Evolutionary conservation across 2,888 invertebrate species (phyloP).

Genomic region (Leucophora obtusa): DNA sequence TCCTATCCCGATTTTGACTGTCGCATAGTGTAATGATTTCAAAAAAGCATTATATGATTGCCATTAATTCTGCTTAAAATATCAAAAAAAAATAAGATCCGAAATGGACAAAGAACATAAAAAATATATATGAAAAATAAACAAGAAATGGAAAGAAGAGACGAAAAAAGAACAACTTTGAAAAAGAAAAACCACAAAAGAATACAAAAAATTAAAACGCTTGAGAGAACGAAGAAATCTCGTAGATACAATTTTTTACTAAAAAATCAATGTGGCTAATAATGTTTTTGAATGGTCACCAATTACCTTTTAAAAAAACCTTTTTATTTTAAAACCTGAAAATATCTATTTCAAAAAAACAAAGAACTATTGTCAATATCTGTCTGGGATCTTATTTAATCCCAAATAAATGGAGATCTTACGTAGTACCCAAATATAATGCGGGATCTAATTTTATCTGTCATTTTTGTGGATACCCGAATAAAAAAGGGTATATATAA

Average conservation of each 20-base stretch:
- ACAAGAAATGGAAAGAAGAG: conserved; percentile 67
- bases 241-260: conserved; percentile 56
- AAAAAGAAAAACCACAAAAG: conserved; percentile 68
- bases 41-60: conserved; percentile 79
- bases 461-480: too few relatives aligned
- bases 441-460: too few relatives aligned
- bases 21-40: conserved; percentile 78
- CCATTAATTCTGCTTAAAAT: conserved; percentile 73
- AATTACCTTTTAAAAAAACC: conserved; percentile 73
- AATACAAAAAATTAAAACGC: conserved; percentile 65
- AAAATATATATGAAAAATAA: conserved; percentile 67
- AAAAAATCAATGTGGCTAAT: conserved; percentile 72
- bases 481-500: too few relatives aligned
- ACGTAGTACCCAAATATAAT: too few relatives aligned
- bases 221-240: conserved; percentile 61
- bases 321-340: conserved; percentile 72
- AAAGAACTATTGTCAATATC: too few relatives aligned
- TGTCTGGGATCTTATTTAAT: too few relatives aligned
- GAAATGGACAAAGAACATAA: conserved; percentile 67
- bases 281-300: conserved; percentile 79
- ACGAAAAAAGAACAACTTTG: conserved; percentile 68
- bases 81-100: conserved; percentile 68
- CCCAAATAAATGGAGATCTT: too few relatives aligned
- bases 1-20: too few relatives aligned
- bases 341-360: conserved; percentile 60